phyloP scores from a whole-genome alignment of 92 coral and sea anemone genomes.

The Nematostella vectensis region DNA sequence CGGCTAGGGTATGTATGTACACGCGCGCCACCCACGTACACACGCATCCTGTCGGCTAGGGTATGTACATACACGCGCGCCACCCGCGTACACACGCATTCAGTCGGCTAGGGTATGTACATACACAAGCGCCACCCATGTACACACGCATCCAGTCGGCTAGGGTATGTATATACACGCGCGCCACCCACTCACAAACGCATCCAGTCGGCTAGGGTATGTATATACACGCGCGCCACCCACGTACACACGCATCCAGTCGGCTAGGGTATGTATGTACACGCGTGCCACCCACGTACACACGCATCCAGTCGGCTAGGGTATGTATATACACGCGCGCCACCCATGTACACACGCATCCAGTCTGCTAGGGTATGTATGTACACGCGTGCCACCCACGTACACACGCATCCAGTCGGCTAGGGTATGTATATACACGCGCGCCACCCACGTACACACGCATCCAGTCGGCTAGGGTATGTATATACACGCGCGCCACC shows the following conservation, averaged over 20 bases:
- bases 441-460: constrained; percentile 33
- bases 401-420: constrained; percentile 39
- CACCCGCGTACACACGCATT: constrained; percentile 28
- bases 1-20: constrained; percentile 35
- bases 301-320: constrained; percentile 38
- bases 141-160: constrained; percentile 39
- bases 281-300: constrained; percentile 35
- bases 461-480: constrained; percentile 48
- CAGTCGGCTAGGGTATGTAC: constrained; percentile 54
- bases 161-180: too few species aligned
- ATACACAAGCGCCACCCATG: constrained; percentile 40
- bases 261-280: constrained; percentile 52
- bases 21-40: constrained; percentile 23
- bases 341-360: constrained; percentile 27
- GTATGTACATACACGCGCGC: constrained; percentile 20
- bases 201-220: constrained; percentile 48
- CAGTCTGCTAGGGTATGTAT: constrained; percentile 54
- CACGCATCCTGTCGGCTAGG: constrained; percentile 39
- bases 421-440: too few species aligned
- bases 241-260: constrained; percentile 28
- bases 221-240: too few species aligned
- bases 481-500: too few species aligned
- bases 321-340: too few species aligned
- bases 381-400: constrained; percentile 36
- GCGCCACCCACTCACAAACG: constrained; percentile 34